Base-by-base conservation (phyloP, 2,888 invertebrate species). In the Rotaria socialis region DNA sequence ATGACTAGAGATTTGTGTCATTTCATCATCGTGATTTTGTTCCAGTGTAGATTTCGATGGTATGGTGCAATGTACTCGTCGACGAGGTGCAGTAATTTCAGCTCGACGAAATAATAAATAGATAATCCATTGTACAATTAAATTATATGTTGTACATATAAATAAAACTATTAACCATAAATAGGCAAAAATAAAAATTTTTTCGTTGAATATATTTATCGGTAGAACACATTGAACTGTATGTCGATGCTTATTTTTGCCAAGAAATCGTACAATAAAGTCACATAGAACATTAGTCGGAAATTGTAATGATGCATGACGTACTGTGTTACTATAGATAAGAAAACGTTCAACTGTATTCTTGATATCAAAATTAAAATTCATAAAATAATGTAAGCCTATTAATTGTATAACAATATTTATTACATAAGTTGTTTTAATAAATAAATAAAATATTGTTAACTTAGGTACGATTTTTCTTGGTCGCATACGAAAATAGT, bases 131-230 rank as follows among this genome's bases (percentile, higher is more conserved):
- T 47, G 80, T n/a, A 80, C 24, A 43, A 80, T 41, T 24, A 80
- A n/a, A 80, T 80, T 80, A 47, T 80, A 80, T 3, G 47, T 24
- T 43, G 80, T n/a, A 47, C 43, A 80, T 47, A 80, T n/a, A 3
- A 43, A 14, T 52, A 87, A 80, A 19, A 87, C 11, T n/a, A 75
- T 56, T 75, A 87, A 50, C 87, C 87, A 87, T 67, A 85, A 85
- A 85, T 80, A 87, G 47, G 85, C 27, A 74, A 87, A 85, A 43
- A 85, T 85, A n/a, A 87, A 87, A n/a, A 87, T 87, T 84, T 87
- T 87, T 27, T 87, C 87, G 47, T 87, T 87, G 24, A 87, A 87
- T 41, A 87, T 41, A 60, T 87, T 87, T 52, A 87, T 85, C n/a
- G 87, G 87, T 47, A 87, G 41, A 14, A 85, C 85, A 50, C 87